A percentile compares a stretch with the other conserved stretches of the same genome.
Evolutionary conservation across 2,797 vertebrate genomes (phyloP).

Genomic region (Chaunax sp.): DNA sequence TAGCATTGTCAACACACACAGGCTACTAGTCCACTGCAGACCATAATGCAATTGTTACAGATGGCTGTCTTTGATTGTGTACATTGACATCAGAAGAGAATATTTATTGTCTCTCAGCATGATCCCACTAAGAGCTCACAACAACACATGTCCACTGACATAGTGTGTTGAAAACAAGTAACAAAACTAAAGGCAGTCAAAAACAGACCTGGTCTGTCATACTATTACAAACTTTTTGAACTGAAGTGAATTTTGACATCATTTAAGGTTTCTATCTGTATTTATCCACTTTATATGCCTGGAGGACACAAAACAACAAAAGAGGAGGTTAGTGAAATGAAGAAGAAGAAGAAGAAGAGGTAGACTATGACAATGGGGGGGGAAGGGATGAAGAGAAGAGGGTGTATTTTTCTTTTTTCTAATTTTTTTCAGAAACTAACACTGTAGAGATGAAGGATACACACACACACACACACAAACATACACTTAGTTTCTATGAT

Average conservation of each 20-base stretch:
- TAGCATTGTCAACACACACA: not conserved
- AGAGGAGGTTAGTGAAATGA: not conserved
- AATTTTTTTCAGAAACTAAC: no score
- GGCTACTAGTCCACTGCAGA: no score
- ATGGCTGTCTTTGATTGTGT: no score
- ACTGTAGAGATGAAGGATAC: no score
- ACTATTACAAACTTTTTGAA: not conserved
- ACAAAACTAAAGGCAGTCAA: not conserved
- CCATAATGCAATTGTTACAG: no score
- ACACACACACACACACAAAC: not conserved
- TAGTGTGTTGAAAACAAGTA: not conserved
- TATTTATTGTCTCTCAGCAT: not conserved
- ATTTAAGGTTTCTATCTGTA: not conserved
- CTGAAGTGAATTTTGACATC: not conserved
- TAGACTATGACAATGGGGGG: not conserved
- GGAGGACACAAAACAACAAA: not conserved
- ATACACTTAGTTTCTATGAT: conserved; percentile 11
- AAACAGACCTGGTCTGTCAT: not conserved
- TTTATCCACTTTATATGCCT: not conserved
- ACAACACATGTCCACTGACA: no score
- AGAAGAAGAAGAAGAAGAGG: not conserved
- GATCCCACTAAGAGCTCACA: not conserved
- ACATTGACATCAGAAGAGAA: no score
- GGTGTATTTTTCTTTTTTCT: no score
- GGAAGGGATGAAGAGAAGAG: not conserved